Base-by-base conservation (phyloP, 2,797 vertebrate species). In the Champsocephalus esox region DNA sequence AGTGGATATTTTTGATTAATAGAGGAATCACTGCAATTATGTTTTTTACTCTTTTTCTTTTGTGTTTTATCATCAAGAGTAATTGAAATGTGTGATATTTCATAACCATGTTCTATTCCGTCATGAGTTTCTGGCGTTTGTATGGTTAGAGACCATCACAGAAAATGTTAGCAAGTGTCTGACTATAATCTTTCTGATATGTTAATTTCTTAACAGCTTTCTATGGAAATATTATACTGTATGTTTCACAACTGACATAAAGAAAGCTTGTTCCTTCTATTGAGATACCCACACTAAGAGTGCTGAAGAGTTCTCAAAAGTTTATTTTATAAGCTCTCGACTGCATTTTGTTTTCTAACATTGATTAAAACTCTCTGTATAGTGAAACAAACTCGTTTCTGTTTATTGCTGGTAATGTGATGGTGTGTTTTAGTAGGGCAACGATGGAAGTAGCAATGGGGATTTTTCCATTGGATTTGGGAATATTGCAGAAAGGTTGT, bases 291-390 rank as follows among this genome's bases (percentile, higher is more conserved):
- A 62, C 77, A 81, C 85, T 87, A 87, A 77, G 17, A 73, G 55
- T 14, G 4, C 67, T 41, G 12, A 55, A 72, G 58, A 67, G 56
- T 19, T 56, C 61, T 71, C 28, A 56, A 38, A 41, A 66, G 8
- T 59, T 69, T 71, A 49, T 85, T 83, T 81, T 79, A 49, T 74
- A 70, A 67, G 50, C 64, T 85, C 70, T 63, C 67, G 79, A 76
- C 68, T 85, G 84, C 69, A 84, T 87, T 88, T 80, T 80, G 61
- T 89, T 82, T 81, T 86, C 81, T 91, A 89, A 90, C 80, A 73
- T 70, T 82, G 71, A 93, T 90, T 93, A 94, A 93, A 94, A 66
- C 24, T 75, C 51, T 77, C 66, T 87, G 11, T 87, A 48, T 69
- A 74, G 63, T 86, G 51, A 80, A 84, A 84, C 9, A 67, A 68